Base-by-base conservation (phyloP, 2,888 invertebrate species). In the Ormyrus labotus region DNA sequence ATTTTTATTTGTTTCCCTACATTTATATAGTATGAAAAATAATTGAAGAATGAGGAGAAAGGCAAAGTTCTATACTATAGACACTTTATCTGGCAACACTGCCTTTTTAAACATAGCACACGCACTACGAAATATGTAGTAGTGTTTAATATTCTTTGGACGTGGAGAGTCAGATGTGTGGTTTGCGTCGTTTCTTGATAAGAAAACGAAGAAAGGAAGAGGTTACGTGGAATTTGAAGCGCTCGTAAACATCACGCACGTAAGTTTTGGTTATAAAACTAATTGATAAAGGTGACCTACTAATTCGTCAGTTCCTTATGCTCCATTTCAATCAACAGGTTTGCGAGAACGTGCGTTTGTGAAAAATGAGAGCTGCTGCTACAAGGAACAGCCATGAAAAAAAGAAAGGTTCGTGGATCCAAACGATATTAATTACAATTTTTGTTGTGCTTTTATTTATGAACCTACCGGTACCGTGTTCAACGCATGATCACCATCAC, bases 401-500 rank as follows among this genome's bases (percentile, higher is more conserved):
- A 47, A 75, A 71, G 61, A 78, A 83, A 64, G 34, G 19, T 9
- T 80, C 82, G 11, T 88, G 85, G 85, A 77, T 84, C 57, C 81
- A 81, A 4, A 86, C 84, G 73, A 47, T 87, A 13, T 79, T 86
- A 5, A 72, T 89, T 19, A 84, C 77, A 9, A 76, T 83, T 5
- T 85, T 90, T 55, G 11, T 90, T 5, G 13, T 88, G 60, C 81
- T 91, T 11, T 87, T 91, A 50, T 85, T 91, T 71, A 81, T 91
- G 45, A 88, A 87, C 83, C 85, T 91, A 1, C 90, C 91, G 19
- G 78, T 83, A 8, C 74, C 90, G 6, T 91, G 91, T 81, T 78
- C 85, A 60, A 77, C 84, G 48, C 90, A 87, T 51, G 91, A 92
- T 74, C 80, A 82, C 83, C 92, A 93, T 13, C 89, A 91, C 81